These are phyloP conservation scores for Echeneis naucrates DNA, from an alignment of 2,797 vertebrate genomes.

Conservation along the genomic window DNA sequence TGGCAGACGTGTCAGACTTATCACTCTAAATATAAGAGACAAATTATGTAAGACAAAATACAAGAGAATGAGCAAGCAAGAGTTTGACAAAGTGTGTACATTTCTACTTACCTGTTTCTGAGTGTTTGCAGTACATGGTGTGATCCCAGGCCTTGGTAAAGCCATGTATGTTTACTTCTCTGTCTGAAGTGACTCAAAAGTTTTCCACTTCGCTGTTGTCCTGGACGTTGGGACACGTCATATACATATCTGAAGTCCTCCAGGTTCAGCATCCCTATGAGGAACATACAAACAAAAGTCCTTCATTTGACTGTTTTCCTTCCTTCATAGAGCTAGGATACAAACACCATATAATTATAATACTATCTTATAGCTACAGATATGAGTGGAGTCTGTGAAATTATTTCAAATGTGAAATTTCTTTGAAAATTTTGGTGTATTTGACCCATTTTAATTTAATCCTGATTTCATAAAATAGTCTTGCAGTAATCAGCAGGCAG, in stretches of 20 bases:
- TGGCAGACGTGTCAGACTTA: conserved; percentile 91
- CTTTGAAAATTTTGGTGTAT: background rate
- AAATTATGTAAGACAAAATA: background rate
- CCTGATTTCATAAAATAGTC: conserved; percentile 13
- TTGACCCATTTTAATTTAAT: conserved; percentile 9
- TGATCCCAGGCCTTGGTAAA: conserved; percentile 93
- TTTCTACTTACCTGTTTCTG: conserved; percentile 87
- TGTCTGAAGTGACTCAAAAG: conserved; percentile 83
- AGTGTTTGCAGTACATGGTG: conserved; percentile 92
- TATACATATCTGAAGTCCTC: conserved; percentile 92
- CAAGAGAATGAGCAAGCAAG: background rate
- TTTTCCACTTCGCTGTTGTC: conserved; percentile 81
- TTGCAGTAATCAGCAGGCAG: conserved; percentile 5
- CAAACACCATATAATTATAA: background rate
- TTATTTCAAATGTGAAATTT: background rate
- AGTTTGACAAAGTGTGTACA: background rate
- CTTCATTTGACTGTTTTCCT: background rate
- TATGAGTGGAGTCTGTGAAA: background rate
- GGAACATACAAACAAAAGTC: conserved; percentile 16
- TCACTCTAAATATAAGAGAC: conserved; percentile 83
- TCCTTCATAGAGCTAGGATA: background rate
- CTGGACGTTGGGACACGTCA: conserved; percentile 87
- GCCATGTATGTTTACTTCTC: conserved; percentile 93
- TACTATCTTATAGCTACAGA: background rate
- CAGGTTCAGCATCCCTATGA: conserved; percentile 89